Conservation (phyloP, 2,888 invertebrate species). For the Cheilosia pagana region DNA sequence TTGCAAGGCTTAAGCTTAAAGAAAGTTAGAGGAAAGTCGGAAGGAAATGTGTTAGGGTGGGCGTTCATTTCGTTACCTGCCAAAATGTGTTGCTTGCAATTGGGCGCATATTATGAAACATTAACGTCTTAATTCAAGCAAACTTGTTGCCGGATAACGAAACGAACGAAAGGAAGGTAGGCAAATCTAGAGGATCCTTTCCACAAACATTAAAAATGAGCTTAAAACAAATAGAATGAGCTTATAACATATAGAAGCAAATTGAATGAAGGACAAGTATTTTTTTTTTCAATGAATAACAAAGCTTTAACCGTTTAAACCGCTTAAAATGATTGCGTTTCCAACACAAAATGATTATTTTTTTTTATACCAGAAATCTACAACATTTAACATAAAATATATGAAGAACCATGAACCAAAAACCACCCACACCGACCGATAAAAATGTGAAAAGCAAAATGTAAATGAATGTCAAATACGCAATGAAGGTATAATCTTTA, state of each 20-base stretch:
- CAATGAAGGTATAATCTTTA: constrained; percentile 56
- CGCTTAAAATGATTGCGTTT: constrained; percentile 10
- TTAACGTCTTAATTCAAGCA: no score
- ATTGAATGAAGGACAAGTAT: not conserved
- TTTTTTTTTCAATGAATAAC: not conserved
- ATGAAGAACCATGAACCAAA: constrained; percentile 15
- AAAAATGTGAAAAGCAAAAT: constrained; percentile 19
- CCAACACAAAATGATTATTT: constrained; percentile 5
- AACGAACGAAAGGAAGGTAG: not conserved
- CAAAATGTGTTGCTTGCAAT: not conserved
- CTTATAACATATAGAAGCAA: not conserved
- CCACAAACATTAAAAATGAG: constrained; percentile 20
- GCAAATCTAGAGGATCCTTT: constrained; percentile 24
- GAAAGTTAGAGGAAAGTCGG: constrained; percentile 28
- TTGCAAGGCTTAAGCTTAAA: not conserved
- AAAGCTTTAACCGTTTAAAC: constrained; percentile 1
- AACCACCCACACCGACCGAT: constrained; percentile 50
- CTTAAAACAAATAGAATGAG: not conserved
- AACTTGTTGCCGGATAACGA: no score
- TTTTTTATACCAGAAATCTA: constrained; percentile 5
- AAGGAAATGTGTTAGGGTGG: constrained; percentile 31
- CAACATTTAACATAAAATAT: constrained; percentile 24
- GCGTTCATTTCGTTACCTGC: not conserved
- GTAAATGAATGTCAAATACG: constrained; percentile 37
- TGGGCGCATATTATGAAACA: no score